Evolutionary conservation across 1,140 invertebrate species (phyloP).

Genomic region (Monochamus saltuarius): DNA sequence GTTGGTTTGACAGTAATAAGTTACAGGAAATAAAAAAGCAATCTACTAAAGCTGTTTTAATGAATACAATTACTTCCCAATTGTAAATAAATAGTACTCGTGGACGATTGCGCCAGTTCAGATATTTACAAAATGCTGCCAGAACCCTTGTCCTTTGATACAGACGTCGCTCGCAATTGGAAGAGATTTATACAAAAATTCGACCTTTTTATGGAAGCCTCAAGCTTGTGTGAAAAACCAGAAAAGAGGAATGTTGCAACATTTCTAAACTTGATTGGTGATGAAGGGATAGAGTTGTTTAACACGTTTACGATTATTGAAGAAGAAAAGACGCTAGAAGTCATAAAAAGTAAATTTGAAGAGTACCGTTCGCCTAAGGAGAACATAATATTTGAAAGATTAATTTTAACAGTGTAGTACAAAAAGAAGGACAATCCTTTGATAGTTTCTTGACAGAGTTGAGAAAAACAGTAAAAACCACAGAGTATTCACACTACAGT

Average conservation of each 20-base stretch:
- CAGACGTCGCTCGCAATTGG: constrained; percentile 20
- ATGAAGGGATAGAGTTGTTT: constrained; percentile 23
- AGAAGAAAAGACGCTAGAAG: constrained; percentile 6
- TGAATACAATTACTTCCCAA: too few relatives aligned
- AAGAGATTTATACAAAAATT: constrained; percentile 22
- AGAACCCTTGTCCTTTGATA: constrained; percentile 8
- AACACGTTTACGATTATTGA: constrained; percentile 21
- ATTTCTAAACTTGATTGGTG: constrained; percentile 21
- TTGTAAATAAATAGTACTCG: too few relatives aligned
- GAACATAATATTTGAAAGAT: constrained; percentile 37
- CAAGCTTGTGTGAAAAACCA: constrained; percentile 6
- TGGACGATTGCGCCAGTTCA: too few relatives aligned
- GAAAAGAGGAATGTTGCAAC: constrained; percentile 21
- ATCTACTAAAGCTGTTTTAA: too few relatives aligned
- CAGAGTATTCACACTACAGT: constrained; percentile 31
- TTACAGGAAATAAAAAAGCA: too few relatives aligned
- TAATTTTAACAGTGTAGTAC: constrained; percentile 34
- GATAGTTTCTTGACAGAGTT: constrained; percentile 39
- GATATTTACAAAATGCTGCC: background rate
- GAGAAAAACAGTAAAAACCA: constrained; percentile 33
- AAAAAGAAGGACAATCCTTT: constrained; percentile 39
- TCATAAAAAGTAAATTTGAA: constrained; percentile 26
- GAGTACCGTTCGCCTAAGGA: constrained; percentile 38
- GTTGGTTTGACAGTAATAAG: too few relatives aligned
- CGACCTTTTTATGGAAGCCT: constrained; percentile 19